Base-by-base conservation (phyloP, 1,140 invertebrate genomes). In the Lethrus apterus region DNA sequence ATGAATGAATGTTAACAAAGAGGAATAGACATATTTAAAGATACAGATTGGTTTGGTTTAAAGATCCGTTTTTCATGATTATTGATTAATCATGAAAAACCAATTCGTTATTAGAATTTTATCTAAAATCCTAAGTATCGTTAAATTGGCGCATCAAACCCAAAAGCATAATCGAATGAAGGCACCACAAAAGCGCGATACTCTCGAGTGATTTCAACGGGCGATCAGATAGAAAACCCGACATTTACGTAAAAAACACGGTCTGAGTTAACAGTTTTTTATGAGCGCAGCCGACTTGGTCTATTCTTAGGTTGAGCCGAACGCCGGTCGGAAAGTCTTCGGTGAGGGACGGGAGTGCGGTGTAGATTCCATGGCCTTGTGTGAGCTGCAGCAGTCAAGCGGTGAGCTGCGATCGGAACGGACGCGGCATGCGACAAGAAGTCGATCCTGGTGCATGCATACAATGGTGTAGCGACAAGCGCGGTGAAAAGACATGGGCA, bases 361-460 rank as follows among this genome's bases (percentile, higher is more conserved):
- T 18, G 44, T 32, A 51, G 31, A 56, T 52, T 56, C 48, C 50
- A 56, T 64, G 63, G 57, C 59, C 60, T 63, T 62, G 59, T 63
- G 52, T 13, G 35, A 47, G 50, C 29, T 44, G 42, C 44, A 23
- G 54, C 58, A 62, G 60, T 63, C 56, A 58, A 58, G 56, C 58
- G 51, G 45, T 51, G 55, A 54, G 38, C 54, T 38, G 50, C 55
- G 46, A 46, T 32, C 49, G 54, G 52, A 47, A 50, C 52, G 54
- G 60, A 55, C 47, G 55, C 56, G 58, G 58, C 44, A 59, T 59
- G 59, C 54, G 19, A 55, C 45, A 59, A 56, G n/a, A n/a, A n/a
- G n/a, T n/a, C n/a, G 48, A 50, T 50, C 33, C 24, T 34, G 11
- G 46, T 26, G 34, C 46, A 41, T 34, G 41, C 43, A 48, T 50